Conservation (phyloP, 2,113 vertebrate genomes). For the Coptodon rendalli region DNA sequence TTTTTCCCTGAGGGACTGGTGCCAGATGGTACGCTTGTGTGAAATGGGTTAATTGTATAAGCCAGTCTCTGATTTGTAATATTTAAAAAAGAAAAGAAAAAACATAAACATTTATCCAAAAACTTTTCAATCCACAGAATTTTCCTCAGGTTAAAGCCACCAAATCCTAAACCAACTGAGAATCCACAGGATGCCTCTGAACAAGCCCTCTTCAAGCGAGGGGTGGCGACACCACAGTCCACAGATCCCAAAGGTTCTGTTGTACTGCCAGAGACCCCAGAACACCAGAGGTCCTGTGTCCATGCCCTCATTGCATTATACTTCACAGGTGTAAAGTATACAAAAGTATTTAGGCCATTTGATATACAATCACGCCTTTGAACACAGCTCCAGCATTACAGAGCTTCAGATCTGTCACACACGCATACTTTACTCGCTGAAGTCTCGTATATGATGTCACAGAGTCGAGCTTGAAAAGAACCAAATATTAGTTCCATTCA, state of each 20-base stretch:
- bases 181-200: background rate
- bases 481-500: constrained; percentile 32
- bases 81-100: background rate
- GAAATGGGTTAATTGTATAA: background rate
- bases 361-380: background rate
- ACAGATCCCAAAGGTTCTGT: background rate
- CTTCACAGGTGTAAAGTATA: background rate
- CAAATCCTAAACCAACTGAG: background rate
- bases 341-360: background rate
- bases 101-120: background rate
- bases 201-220: background rate
- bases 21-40: background rate
- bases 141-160: background rate
- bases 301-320: background rate
- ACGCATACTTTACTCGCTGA: background rate
- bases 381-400: background rate
- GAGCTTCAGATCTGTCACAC: background rate
- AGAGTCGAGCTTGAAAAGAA: background rate
- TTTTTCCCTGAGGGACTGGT: background rate
- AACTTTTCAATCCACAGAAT: background rate
- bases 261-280: background rate
- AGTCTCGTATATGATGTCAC: constrained; percentile 21
- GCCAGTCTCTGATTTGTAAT: background rate
- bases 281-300: background rate
- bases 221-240: background rate